Base-by-base conservation (phyloP, 2,888 invertebrate species). In the Alsophila aescularia region DNA sequence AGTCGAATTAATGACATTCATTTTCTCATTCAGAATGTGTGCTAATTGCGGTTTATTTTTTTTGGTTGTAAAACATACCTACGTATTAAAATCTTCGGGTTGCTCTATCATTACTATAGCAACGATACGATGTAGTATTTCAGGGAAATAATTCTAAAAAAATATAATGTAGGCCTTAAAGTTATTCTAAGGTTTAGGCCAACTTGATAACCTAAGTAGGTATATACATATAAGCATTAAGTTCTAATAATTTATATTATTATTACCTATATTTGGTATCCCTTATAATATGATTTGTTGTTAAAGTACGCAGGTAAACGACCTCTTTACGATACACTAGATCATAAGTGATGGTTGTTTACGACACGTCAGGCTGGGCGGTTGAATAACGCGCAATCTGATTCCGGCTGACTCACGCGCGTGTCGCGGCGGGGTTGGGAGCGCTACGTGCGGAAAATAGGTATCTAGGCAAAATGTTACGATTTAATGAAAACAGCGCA, bases 271-370 rank as follows among this genome's bases (percentile, higher is more conserved):
- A 24, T 5, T 24, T 24, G 8, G 24, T 24, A 24, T n/a, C n/a
- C n/a, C n/a, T n/a, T n/a, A n/a, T n/a, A n/a, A n/a, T n/a, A n/a
- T n/a, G n/a, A n/a, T n/a, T n/a, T n/a, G n/a, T 5, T 6, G 21
- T 21, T 5, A 21, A 21, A 5, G 6, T 6, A 6, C 21, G 14
- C 52, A 61, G 59, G 62, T 56, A 49, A 60, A 58, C 51, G 62
- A 60, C 58, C 60, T 39, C 39, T 41, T 12, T n/a, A 34, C 44
- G 32, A 36, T 40, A n/a, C 39, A 35, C 32, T 58, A 58, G 58
- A 58, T 60, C 52, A 59, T 44, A 53, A 34, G 44, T 18, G 31
- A 35, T 45, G 45, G 40, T 49, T 60, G 58, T 60, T 62, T 63
- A 58, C 52, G 44, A 31, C 45, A 37, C 54, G 52, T 54, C 57